Evolutionary conservation across 2,797 vertebrate species (phyloP), one percentile per base, ranked within the genome.

Genomic region (Labeo calbasu): DNA sequence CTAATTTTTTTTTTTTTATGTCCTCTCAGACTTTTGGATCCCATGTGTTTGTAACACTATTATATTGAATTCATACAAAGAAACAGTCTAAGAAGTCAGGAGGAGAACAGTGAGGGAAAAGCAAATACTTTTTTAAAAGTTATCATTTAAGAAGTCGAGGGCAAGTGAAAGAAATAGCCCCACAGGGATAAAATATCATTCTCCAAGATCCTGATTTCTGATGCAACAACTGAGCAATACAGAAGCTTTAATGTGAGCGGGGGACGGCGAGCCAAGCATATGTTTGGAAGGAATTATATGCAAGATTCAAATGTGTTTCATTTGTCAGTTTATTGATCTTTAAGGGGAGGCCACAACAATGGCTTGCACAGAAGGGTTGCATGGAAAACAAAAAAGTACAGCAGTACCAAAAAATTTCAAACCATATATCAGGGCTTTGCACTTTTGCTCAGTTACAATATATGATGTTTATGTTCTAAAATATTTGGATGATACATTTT

Each of bases 201-300:
- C 77, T 53, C 84, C 83, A 84, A 79, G 53, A 84, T 76, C 79
- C 90, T 55, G 65, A 50, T 15, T 75, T 84, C 71, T 90, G 93
- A 95, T 93, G 93, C 91, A 95, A 95, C 82, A 25, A 79, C 59
- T 84, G 50, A 85, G 93, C 89, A 94, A 94, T 59, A 70, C 50
- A 87, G 85, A 89, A 90, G 66, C 86, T 84, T 84, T 81, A 79
- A 50, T 53, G 17, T 81, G 57, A 50, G 10, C 19, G 10, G 48
- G 25, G 61, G 32, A 61, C 13, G 17, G 66, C 32, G 32, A 77
- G 84, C 86, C 84, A 89, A 84, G 77, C 84, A 21, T 69, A 77
- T 81, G 87, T 83, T 83, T 87, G 25, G 53, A 76, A 21, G 72
- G 83, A 88, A 88, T 91, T 86, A 89, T 90, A 86, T 82, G 8